Base-by-base conservation (phyloP, 2,113 vertebrate species). In the Edolisoma coerulescens region DNA sequence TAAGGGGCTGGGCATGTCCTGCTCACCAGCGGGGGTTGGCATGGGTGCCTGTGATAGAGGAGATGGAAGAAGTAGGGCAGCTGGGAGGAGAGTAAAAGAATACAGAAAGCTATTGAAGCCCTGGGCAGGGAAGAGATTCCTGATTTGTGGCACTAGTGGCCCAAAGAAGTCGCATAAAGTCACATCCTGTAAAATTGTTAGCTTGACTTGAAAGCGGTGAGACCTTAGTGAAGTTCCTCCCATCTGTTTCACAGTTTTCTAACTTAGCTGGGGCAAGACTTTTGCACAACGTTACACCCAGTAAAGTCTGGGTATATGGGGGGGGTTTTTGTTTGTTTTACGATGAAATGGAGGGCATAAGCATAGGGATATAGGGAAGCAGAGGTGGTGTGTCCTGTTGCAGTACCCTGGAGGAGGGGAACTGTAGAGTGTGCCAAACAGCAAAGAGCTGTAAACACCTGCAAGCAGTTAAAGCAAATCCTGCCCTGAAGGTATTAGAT, bases 1-100 rank as follows among this genome's bases (percentile, higher is more conserved):
- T 99, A 97, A 97, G 94, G 54, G 14, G 13, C n/a, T 63, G 37
- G 22, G 35, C 17, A 17, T 35, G 47, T 79, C 47, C 42, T 74
- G 23, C 37, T 74, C 1, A 1, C 15, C 15, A 3, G 33, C 7
- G 15, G 7, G 11, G 30, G 20, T 60, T 76, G 35, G 32, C 24
- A 41, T 17, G 47, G 24, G 8, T 4, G 32, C 35, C n/a, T 83
- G 39, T 76, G 32, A 41, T 80, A 39, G 35, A 67, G 30, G 41
- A 78, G 33, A 9, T 42, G 32, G 69, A 84, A 53, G 71, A 77
- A 44, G 11, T 52, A 12, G 45, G 60, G 35, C 50, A 68, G n/a
- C 45, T 41, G 30, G 49, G n/a, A 84, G 23, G 52, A 78, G 19
- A 76, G 17, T n/a, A 26, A 71, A 71, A 80, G 35, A 78, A 68